Conservation (phyloP, 1,140 invertebrate genomes). For the Caenorhabditis tropicalis region DNA sequence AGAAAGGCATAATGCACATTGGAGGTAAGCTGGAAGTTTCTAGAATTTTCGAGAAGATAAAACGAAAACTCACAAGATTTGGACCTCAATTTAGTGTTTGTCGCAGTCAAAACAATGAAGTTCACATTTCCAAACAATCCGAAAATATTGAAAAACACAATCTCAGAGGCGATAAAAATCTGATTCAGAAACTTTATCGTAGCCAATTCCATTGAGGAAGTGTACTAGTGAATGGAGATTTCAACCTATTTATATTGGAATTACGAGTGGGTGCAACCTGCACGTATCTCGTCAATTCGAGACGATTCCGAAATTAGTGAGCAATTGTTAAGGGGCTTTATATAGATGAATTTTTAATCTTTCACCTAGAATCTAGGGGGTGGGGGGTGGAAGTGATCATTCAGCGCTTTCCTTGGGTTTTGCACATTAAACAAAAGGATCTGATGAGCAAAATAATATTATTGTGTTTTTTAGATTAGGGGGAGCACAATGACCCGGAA, state of each 20-base stretch:
- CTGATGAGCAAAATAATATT: too few species aligned
- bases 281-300: background rate
- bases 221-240: background rate
- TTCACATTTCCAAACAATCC: conserved; percentile 31
- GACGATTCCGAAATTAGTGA: background rate
- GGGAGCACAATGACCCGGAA: too few species aligned
- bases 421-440: too few species aligned
- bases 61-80: conserved; percentile 2
- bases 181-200: background rate
- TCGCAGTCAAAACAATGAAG: background rate
- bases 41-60: background rate
- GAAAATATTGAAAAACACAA: conserved; percentile 21
- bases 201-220: background rate
- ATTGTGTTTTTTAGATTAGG: too few species aligned
- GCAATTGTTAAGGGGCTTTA: background rate
- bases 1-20: conserved; percentile 13
- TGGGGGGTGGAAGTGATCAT: too few species aligned
- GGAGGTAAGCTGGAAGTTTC: background rate
- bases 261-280: background rate
- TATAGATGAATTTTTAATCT: background rate
- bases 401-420: too few species aligned
- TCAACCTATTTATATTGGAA: background rate
- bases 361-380: background rate
- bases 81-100: background rate
- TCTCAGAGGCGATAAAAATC: conserved; percentile 15